Evolutionary conservation across 2,797 vertebrate species (phyloP).

Genomic region (Ammospiza maritima): DNA sequence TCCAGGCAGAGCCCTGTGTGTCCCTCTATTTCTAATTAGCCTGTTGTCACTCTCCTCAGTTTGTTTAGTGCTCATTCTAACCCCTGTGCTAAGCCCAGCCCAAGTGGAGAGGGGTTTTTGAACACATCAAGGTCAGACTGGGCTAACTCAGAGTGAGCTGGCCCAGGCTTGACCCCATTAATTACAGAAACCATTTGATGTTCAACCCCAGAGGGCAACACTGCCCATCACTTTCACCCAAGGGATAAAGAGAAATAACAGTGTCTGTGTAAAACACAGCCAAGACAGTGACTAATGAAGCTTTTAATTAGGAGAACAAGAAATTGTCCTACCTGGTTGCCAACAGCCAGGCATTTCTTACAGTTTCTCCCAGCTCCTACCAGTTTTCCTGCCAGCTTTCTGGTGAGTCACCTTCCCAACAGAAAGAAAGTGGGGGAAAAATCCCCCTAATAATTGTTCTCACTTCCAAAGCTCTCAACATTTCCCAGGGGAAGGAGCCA

Average conservation of each 20-base stretch:
- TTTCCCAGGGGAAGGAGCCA: not conserved
- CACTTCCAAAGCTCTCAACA: not conserved
- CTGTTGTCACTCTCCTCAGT: accelerated
- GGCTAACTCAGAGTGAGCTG: not conserved
- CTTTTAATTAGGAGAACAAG: not conserved
- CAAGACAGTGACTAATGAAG: not conserved
- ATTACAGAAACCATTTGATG: not conserved
- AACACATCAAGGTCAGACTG: accelerated
- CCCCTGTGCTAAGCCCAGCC: accelerated
- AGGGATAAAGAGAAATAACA: not conserved
- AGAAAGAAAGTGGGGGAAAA: not conserved
- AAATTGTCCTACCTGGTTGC: not conserved
- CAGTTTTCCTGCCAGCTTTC: not conserved
- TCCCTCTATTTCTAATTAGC: accelerated
- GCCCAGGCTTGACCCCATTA: not conserved
- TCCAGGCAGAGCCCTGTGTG: too few relatives aligned
- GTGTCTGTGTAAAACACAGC: not conserved
- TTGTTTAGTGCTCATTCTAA: not conserved
- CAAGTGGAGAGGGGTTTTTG: not conserved
- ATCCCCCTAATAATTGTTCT: not conserved
- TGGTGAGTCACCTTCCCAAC: not conserved
- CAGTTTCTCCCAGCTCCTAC: not conserved
- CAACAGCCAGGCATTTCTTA: not conserved
- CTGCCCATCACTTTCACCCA: not conserved
- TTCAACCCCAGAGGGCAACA: not conserved